phyloP scores from a whole-genome alignment of 2,113 vertebrate genomes.

The Limanda limanda region DNA sequence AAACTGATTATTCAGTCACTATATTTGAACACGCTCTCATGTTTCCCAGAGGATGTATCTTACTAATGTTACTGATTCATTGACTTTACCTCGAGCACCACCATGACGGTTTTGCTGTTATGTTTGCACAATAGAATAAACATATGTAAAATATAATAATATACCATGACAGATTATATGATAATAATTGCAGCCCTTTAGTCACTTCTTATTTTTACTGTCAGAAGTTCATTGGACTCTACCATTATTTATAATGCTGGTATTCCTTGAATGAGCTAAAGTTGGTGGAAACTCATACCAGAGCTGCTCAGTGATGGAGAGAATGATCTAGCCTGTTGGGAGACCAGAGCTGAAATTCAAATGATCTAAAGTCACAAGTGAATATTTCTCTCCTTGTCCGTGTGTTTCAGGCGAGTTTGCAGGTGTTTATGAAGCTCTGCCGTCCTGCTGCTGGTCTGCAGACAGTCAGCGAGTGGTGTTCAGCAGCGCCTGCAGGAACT shows the following conservation, averaged over 20 bases:
- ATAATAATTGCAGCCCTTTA: too few species aligned
- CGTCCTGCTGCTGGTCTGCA: conserved; percentile 83
- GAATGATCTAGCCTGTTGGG: too few species aligned
- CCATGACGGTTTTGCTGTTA: too few species aligned
- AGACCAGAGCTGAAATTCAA: too few species aligned
- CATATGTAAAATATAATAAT: too few species aligned
- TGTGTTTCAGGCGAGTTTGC: conserved; percentile 75
- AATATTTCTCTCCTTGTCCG: not conserved
- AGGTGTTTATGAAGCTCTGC: conserved; percentile 80
- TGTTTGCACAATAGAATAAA: too few species aligned
- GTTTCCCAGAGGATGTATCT: not conserved
- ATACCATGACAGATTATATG: too few species aligned
- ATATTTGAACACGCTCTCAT: not conserved
- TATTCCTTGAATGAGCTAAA: not conserved
- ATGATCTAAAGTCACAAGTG: not conserved
- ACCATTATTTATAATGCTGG: not conserved
- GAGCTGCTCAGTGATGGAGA: too few species aligned
- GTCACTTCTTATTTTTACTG: too few species aligned
- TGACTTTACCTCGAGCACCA: too few species aligned
- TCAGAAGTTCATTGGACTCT: not conserved
- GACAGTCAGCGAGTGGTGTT: conserved; percentile 84
- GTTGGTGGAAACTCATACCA: too few species aligned
- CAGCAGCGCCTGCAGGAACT: conserved; percentile 81
- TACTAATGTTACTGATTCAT: not conserved
- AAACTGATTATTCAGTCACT: too few species aligned